Conservation (phyloP, 2,888 invertebrate genomes). For the Sycophila texana region DNA sequence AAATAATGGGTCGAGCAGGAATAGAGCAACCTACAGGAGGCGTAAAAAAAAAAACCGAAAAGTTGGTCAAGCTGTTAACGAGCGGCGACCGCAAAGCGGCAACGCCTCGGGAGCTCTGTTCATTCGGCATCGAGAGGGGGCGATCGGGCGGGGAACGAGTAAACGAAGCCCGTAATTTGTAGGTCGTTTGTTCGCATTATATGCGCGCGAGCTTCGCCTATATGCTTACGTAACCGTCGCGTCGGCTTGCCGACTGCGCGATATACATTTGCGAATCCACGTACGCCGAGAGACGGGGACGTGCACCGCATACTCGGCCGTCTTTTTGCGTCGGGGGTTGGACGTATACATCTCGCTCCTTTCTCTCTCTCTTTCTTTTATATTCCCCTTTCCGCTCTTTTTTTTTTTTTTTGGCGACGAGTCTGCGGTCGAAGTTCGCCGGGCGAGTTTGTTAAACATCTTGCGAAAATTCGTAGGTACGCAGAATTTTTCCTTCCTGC, state of each 20-base stretch:
- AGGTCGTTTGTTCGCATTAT: constrained; percentile 69
- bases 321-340: no score
- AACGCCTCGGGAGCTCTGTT: no score
- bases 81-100: no score
- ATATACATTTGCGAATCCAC: constrained; percentile 7
- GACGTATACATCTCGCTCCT: neutral
- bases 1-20: neutral
- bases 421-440: neutral
- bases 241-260: constrained; percentile 4
- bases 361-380: neutral
- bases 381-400: neutral
- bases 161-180: constrained; percentile 69
- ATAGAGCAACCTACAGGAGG: neutral
- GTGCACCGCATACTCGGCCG: constrained; percentile 8
- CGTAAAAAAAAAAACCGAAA: no score
- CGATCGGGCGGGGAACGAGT: constrained; percentile 53
- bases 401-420: neutral
- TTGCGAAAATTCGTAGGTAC: no score
- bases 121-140: neutral
- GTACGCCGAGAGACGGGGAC: constrained; percentile 7
- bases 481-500: no score
- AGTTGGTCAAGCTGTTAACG: no score
- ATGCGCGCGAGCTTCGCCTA: constrained; percentile 17
- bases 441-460: no score
- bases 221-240: constrained; percentile 30